These are phyloP conservation scores for Proctacanthus coquilletti DNA, from an alignment of 1,140 invertebrate species.

Conservation along the genomic window DNA sequence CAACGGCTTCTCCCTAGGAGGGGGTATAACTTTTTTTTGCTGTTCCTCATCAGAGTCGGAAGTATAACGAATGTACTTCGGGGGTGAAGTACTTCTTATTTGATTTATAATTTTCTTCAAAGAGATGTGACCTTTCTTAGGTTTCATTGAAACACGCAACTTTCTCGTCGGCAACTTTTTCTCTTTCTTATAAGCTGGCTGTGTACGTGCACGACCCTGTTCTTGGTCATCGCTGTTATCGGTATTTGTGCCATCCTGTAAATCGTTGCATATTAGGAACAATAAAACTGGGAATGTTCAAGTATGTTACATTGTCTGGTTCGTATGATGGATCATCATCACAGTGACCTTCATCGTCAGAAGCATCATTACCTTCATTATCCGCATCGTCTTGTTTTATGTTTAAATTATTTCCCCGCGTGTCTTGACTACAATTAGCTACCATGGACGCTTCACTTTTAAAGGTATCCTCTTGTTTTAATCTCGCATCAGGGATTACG, in stretches of 20 bases:
- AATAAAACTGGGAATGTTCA: too few relatives aligned
- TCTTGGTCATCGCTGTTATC: too few relatives aligned
- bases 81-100: background rate
- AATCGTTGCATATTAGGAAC: too few relatives aligned
- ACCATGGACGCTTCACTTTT: background rate
- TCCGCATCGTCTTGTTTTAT: background rate
- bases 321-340: too few relatives aligned
- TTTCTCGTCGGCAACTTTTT: too few relatives aligned
- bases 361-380: too few relatives aligned
- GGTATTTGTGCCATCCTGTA: too few relatives aligned
- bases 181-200: too few relatives aligned
- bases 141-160: background rate
- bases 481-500: background rate
- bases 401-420: background rate
- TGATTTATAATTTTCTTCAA: background rate
- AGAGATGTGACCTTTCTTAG: background rate
- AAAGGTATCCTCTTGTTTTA: background rate
- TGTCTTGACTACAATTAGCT: background rate
- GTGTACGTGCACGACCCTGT: too few relatives aligned
- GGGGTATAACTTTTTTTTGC: background rate
- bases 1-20: background rate
- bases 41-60: background rate
- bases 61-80: background rate
- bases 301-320: too few relatives aligned
- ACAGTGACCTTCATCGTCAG: too few relatives aligned